Percentiles rank a stretch among this genome's conserved stretches.
Evolutionary conservation across 2,797 vertebrate species (phyloP).

Genomic region (Spondyliosoma cantharus): DNA sequence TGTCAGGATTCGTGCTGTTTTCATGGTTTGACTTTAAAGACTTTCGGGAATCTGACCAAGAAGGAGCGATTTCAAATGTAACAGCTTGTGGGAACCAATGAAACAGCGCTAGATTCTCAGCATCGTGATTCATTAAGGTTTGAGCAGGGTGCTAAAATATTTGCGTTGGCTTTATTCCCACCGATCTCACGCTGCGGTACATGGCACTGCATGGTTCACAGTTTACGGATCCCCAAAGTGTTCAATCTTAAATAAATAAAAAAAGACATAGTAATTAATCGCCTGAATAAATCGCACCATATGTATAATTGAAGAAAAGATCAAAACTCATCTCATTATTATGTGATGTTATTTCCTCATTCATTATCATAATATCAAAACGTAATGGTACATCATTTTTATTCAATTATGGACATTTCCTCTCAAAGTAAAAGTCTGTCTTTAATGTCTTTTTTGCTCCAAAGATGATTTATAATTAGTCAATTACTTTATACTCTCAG

Average conservation of each 20-base stretch:
- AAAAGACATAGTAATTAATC: not conserved
- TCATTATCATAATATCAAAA: not conserved
- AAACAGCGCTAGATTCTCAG: not conserved
- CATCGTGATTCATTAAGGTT: constrained; percentile 7
- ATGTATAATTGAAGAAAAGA: not conserved
- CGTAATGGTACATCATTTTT: not conserved
- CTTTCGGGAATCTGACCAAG: constrained; percentile 4
- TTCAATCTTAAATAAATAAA: not conserved
- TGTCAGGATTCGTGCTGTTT: constrained; percentile 22
- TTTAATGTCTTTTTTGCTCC: not conserved
- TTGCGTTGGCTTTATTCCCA: not conserved
- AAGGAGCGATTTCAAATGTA: not conserved
- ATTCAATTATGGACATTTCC: not conserved
- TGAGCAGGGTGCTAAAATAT: constrained; percentile 3
- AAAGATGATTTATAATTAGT: too few species aligned
- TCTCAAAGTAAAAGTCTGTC: not conserved
- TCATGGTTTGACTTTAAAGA: constrained; percentile 23
- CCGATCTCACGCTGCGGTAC: not conserved
- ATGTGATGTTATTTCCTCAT: not conserved
- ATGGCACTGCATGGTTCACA: not conserved
- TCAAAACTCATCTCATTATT: not conserved
- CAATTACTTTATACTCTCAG: too few species aligned
- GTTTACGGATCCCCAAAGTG: not conserved
- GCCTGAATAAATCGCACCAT: not conserved
- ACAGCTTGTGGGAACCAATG: constrained; percentile 26